Evolutionary conservation across 2,888 invertebrate genomes (phyloP), one percentile per base, ranked within the genome.

Genomic region (Bugulina stolonifera): DNA sequence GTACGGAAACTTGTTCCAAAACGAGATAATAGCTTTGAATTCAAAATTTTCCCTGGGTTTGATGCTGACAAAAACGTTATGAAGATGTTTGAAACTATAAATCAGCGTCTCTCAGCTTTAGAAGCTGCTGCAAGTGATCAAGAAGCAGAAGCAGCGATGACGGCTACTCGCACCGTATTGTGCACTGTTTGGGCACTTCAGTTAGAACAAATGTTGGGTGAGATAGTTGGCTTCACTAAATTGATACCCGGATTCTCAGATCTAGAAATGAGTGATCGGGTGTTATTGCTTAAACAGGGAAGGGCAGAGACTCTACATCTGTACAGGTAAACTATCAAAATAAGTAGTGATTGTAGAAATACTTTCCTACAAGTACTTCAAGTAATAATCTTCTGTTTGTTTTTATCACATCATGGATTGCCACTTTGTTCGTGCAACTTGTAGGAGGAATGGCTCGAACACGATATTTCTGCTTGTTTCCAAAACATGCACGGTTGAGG

Each of bases 201-300:
- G 5, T 5, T 27, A 5, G 64, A 64, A n/a, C 22, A 64, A 34
- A 64, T 25, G 5, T 32, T 64, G 10, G 5, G 32, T 34, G 64
- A 32, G 10, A 25, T 64, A 32, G 32, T 32, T 3, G 25, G 29
- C 3, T 64, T 32, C 27, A 32, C 27, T 2, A 64, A 64, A 32
- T 64, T 10, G 5, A 29, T 64, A 32, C 64, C 64, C 10, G 64
- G 64, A 2, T 64, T 64, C 34, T 64, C 64, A 1, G 32, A 64
- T n/a, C 32, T 64, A 32, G 25, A 32, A 3, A 64, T 64, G 18
- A 32, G 32, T 64, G 64, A 64, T 27, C 2, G 64, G n/a, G 32
- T 64, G 2, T 29, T 64, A 14, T n/a, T 64, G 32, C n/a, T 64
- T 2, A 64, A 64, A 32, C 25, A 64, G 27, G 64, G 64, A 1